phyloP scores from a whole-genome alignment of 2,797 vertebrate species.

The Chrysocyon brachyurus region DNA sequence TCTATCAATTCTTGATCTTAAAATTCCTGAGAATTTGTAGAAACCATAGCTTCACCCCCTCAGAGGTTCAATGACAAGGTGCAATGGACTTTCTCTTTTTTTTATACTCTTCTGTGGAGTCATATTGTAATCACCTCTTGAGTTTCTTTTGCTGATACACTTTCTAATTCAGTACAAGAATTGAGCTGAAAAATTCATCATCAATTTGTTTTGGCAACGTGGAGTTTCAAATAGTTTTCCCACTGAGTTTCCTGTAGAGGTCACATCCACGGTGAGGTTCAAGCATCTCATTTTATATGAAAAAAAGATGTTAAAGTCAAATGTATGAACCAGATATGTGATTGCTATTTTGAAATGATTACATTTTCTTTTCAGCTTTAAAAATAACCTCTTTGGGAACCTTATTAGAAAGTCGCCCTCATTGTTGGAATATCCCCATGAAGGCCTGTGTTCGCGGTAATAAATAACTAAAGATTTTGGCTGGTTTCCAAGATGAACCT shows the following conservation, averaged over 20 bases:
- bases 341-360: slow-evolving; percentile 81
- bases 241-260: slow-evolving; percentile 66
- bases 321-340: slow-evolving; percentile 70
- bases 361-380: slow-evolving; percentile 54
- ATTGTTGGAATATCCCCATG: background rate
- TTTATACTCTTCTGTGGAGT: slow-evolving; percentile 72
- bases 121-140: slow-evolving; percentile 24
- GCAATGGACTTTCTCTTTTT: slow-evolving; percentile 58
- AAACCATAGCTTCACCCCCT: background rate
- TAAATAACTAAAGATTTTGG: slow-evolving; percentile 62
- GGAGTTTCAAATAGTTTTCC: slow-evolving; percentile 73
- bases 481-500: slow-evolving; percentile 64
- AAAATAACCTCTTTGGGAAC: slow-evolving; percentile 46
- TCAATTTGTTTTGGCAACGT: slow-evolving; percentile 77
- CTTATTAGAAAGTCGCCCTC: slow-evolving; percentile 32
- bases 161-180: slow-evolving; percentile 73
- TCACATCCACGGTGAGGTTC: slow-evolving; percentile 29
- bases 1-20: background rate
- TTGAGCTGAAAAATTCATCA: slow-evolving; percentile 70
- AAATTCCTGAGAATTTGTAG: slow-evolving; percentile 26
- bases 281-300: slow-evolving; percentile 54
- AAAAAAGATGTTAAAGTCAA: slow-evolving; percentile 69
- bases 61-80: background rate
- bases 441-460: background rate
- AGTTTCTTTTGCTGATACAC: slow-evolving; percentile 69